These are phyloP conservation scores for Heliconius melpomene DNA, from an alignment of 1,140 invertebrate species.

Conservation along the genomic window DNA sequence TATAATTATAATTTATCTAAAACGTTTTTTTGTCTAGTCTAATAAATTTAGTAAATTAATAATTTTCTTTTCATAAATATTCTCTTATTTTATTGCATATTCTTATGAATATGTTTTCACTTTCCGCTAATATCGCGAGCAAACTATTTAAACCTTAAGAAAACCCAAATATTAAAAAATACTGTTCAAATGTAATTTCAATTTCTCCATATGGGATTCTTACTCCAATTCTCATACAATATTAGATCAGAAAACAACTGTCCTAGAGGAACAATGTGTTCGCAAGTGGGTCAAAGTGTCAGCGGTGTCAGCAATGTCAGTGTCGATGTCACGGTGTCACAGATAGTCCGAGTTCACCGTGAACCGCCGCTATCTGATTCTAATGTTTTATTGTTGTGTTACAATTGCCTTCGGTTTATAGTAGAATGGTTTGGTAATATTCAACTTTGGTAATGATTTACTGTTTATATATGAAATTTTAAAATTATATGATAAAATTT, in stretches of 20 bases:
- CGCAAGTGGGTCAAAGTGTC: slow-evolving; percentile 47
- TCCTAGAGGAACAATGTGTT: slow-evolving; percentile 56
- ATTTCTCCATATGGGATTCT: background rate
- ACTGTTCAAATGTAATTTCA: no score
- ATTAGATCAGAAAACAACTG: slow-evolving; percentile 30
- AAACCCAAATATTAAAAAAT: background rate
- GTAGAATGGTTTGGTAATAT: background rate
- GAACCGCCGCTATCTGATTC: slow-evolving; percentile 2
- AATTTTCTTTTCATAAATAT: no score
- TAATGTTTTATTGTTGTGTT: slow-evolving; percentile 4
- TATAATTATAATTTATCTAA: no score
- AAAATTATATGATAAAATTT: no score
- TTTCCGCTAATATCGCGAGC: no score
- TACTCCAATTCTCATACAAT: background rate
- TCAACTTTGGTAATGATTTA: background rate
- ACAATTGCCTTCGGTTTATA: background rate
- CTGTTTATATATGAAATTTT: background rate
- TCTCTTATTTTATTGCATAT: no score
- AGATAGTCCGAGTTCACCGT: slow-evolving; percentile 41
- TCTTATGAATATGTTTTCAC: no score
- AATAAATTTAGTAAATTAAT: no score
- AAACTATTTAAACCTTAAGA: no score
- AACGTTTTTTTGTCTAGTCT: no score
- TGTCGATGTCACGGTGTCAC: slow-evolving; percentile 37
- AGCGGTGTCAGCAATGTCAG: slow-evolving; percentile 36